These are phyloP conservation scores for Diaprepes abbreviatus DNA, from an alignment of 2,888 invertebrate genomes.

Conservation along the genomic window DNA sequence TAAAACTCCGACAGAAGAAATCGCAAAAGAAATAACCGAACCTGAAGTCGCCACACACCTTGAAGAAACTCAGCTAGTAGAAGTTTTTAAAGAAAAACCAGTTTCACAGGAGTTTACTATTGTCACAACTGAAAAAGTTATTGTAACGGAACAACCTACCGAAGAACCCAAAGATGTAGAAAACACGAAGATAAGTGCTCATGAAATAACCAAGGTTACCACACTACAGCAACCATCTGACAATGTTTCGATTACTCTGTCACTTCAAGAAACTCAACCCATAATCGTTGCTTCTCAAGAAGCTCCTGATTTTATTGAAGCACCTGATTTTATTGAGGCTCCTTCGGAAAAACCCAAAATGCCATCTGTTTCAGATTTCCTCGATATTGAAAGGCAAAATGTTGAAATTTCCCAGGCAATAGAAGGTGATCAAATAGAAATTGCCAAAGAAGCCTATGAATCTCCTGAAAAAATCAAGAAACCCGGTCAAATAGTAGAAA, in stretches of 20 bases:
- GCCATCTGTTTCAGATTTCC: conserved; percentile 46
- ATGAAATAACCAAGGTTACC: conserved; percentile 42
- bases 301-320: neutral
- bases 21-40: neutral
- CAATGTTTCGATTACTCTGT: conserved; percentile 62
- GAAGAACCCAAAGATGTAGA: neutral
- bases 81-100: neutral
- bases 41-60: neutral
- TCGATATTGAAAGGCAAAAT: conserved; percentile 49
- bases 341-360: conserved; percentile 14
- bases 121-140: conserved; percentile 22
- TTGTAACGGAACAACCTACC: neutral
- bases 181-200: neutral
- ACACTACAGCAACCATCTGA: conserved; percentile 59
- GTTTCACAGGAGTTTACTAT: conserved; percentile 14
- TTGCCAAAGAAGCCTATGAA: conserved; percentile 43
- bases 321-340: neutral
- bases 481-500: conserved; percentile 63
- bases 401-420: conserved; percentile 22
- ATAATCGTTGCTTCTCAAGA: neutral
- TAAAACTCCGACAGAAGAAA: neutral
- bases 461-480: conserved; percentile 8
- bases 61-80: neutral
- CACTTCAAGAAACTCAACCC: conserved; percentile 46
- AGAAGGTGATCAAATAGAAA: conserved; percentile 7